Percentiles rank a stretch among this genome's conserved stretches.
Conservation (phyloP, 2,797 vertebrate genomes). For the Iguana delicatissima region DNA sequence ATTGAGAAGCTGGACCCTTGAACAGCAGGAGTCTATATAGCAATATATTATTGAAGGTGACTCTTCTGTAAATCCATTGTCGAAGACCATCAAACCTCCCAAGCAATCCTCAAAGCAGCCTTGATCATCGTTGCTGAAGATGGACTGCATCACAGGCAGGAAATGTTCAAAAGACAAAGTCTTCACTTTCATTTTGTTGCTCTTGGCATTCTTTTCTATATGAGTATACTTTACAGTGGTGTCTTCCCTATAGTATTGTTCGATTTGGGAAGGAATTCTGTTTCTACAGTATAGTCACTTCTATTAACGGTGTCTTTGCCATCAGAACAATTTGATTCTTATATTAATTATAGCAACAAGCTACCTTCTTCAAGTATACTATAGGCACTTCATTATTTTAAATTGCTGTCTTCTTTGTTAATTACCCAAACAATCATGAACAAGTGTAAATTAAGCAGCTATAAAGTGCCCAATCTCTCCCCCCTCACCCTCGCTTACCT, state of each 20-base stretch:
- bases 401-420: conserved; percentile 80
- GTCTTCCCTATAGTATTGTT: conserved; percentile 68
- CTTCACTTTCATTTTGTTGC: conserved; percentile 20
- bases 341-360: conserved; percentile 83
- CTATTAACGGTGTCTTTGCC: conserved; percentile 79
- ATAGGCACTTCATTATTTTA: conserved; percentile 80
- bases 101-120: neutral
- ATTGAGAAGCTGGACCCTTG: neutral
- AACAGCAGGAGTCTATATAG: neutral
- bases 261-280: conserved; percentile 63
- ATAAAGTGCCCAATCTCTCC: conserved; percentile 65
- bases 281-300: conserved; percentile 70
- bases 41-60: neutral
- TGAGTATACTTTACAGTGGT: conserved; percentile 50
- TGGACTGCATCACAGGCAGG: neutral
- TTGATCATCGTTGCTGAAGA: neutral
- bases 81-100: neutral
- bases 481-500: conserved; percentile 55
- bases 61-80: neutral
- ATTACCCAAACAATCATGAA: conserved; percentile 80
- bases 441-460: conserved; percentile 77
- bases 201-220: conserved; percentile 37
- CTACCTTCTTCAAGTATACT: conserved; percentile 78
- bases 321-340: conserved; percentile 81
- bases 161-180: conserved; percentile 10